Evolutionary conservation across 2,888 invertebrate genomes (phyloP).

Genomic region (Athetis lepigone): DNA sequence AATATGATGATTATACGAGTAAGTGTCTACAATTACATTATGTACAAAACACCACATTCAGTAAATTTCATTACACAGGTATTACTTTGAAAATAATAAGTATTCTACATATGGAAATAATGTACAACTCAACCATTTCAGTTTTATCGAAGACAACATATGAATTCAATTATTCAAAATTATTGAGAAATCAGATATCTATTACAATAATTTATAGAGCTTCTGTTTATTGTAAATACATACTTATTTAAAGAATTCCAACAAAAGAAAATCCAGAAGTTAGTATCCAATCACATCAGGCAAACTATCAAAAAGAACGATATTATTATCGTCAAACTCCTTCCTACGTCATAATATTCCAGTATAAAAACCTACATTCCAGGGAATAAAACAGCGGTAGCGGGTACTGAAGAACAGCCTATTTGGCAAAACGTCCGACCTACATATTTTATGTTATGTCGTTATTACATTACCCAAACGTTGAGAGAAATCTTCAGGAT

Average conservation of each 20-base stretch:
- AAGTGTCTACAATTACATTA: slow-evolving; percentile 59
- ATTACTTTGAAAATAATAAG: neutral
- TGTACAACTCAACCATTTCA: too few relatives aligned
- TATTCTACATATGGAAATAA: too few relatives aligned
- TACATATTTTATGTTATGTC: slow-evolving; percentile 63
- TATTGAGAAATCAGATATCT: too few relatives aligned
- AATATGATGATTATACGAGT: slow-evolving; percentile 55
- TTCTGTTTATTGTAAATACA: too few relatives aligned
- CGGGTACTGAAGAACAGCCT: slow-evolving; percentile 45
- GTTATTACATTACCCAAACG: slow-evolving; percentile 59
- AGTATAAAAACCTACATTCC: slow-evolving; percentile 21
- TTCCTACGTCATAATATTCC: neutral
- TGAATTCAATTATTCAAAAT: too few relatives aligned
- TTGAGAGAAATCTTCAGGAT: slow-evolving; percentile 60
- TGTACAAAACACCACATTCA: slow-evolving; percentile 48
- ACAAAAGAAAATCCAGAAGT: neutral
- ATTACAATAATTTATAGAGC: too few relatives aligned
- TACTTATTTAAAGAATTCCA: too few relatives aligned
- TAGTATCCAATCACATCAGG: neutral
- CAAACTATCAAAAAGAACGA: neutral
- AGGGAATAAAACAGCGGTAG: slow-evolving; percentile 24
- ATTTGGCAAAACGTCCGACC: slow-evolving; percentile 69
- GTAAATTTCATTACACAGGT: slow-evolving; percentile 6
- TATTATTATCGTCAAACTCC: neutral
- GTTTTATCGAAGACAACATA: too few relatives aligned